Conservation (phyloP, 2,113 vertebrate genomes). For the Oxyura jamaicensis region DNA sequence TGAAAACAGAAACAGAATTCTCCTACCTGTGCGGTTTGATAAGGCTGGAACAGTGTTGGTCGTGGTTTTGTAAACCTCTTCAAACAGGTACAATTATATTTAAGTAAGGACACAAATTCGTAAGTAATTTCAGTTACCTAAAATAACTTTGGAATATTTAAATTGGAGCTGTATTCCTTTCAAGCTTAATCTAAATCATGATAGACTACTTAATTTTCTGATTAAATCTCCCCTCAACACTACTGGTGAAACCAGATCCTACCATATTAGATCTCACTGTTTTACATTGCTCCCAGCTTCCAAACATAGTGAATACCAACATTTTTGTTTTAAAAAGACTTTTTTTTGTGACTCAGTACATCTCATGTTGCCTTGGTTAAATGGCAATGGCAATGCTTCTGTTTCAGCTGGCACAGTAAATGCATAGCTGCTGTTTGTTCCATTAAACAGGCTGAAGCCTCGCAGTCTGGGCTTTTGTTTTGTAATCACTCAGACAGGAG, state of each 20-base stretch:
- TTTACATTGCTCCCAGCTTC: not conserved
- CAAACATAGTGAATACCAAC: not conserved
- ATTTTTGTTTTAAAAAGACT: not conserved
- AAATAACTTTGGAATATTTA: not conserved
- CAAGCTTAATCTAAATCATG: not conserved
- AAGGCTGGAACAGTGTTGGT: not conserved
- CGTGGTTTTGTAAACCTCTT: not conserved
- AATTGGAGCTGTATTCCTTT: not conserved
- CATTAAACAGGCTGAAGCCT: constrained; percentile 17
- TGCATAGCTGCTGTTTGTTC: not conserved
- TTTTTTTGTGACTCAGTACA: not conserved
- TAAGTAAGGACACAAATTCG: not conserved
- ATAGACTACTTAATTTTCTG: not conserved
- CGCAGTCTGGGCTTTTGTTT: constrained; percentile 50
- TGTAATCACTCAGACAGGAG: constrained; percentile 6
- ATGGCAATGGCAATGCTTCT: not conserved
- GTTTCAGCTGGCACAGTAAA: constrained; percentile 15
- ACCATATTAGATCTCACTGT: not conserved
- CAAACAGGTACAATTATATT: not conserved
- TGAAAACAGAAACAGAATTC: not conserved
- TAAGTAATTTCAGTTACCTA: not conserved
- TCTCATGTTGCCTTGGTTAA: not conserved
- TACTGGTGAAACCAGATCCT: not conserved
- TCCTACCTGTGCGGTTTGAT: not conserved
- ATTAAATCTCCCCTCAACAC: not conserved